Base-by-base conservation (phyloP, 2,113 vertebrate genomes). In the Eurystomus gularis region DNA sequence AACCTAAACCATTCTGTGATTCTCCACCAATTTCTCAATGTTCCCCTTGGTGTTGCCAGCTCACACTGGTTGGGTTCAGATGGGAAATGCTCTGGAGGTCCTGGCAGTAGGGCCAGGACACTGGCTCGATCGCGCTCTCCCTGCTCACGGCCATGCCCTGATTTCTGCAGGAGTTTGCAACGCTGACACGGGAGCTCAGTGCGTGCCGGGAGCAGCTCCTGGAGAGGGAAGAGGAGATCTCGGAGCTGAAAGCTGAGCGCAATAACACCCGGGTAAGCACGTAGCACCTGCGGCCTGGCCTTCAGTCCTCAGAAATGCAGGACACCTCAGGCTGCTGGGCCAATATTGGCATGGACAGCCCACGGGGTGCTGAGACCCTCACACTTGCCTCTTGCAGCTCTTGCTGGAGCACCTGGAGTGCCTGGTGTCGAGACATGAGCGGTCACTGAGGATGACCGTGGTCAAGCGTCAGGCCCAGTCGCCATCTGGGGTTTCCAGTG, bases 381-480 rank as follows among this genome's bases (percentile, higher is more conserved):
- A 18, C 19, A 9, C 44, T 58, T 35, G 2, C 25, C 49, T 77
- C 84, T 83, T 83, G 60, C 98, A 99, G 99, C 98, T 99, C 94
- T 97, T 99, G 95, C 95, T 99, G 96, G 99, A 99, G 96, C 99
- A 99, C 97, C 98, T 99, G 98, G 99, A 99, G 98, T 99, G 99
- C 98, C 97, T 99, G 96, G 99, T 99, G 97, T 99, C 99, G 19
- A 98, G 99, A 93, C 99, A 99, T 64, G 99, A 99, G 96, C 98
- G 99, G 83, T 99, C 99, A 37, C 97, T 99, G 95, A 98, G 99
- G 96, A 99, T 99, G 99, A 99, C 99, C 2, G 99, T 99, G 98
- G 99, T 99, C 93, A 99, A 99, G 95, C 98, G 99, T 54, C 99
- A 99, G 97, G 98, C 99, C 46, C 99, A 99, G 94, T 99, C 99